Evolutionary conservation across 1,140 invertebrate species (phyloP).

Genomic region (Maconellicoccus hirsutus): DNA sequence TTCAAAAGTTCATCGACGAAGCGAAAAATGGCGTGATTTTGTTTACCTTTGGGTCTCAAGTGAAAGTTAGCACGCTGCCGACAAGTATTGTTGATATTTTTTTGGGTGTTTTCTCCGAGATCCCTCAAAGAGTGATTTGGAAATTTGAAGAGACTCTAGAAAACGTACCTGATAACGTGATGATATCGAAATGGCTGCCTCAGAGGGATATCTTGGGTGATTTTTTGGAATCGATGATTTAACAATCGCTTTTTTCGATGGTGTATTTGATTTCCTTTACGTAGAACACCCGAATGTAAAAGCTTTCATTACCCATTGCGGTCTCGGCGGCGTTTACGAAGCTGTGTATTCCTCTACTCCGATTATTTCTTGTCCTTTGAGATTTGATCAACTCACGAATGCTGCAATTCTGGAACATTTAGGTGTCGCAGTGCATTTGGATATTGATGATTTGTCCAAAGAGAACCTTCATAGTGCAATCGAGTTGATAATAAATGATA

Average conservation of each 20-base stretch:
- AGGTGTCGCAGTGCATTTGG: not conserved
- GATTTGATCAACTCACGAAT: slow-evolving; percentile 46
- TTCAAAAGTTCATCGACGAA: slow-evolving; percentile 44
- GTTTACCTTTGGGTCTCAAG: slow-evolving; percentile 48
- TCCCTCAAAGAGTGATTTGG: slow-evolving; percentile 47
- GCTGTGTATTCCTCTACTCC: slow-evolving; percentile 38
- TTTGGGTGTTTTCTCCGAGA: slow-evolving; percentile 42
- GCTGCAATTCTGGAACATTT: not conserved
- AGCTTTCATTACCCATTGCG: slow-evolving; percentile 44
- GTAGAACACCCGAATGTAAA: slow-evolving; percentile 32
- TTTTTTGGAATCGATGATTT: slow-evolving; percentile 27
- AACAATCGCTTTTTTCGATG: too few relatives aligned
- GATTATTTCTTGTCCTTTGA: slow-evolving; percentile 44
- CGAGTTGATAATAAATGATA: not conserved
- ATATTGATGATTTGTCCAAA: not conserved
- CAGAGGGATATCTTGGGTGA: slow-evolving; percentile 46
- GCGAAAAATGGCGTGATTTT: slow-evolving; percentile 48
- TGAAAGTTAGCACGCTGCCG: not conserved
- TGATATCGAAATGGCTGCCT: slow-evolving; percentile 47
- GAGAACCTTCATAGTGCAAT: not conserved
- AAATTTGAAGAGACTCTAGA: slow-evolving; percentile 42
- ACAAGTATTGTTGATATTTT: slow-evolving; percentile 39
- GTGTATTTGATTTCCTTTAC: too few relatives aligned
- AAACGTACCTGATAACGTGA: slow-evolving; percentile 37
- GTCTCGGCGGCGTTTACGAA: slow-evolving; percentile 39